phyloP scores from a whole-genome alignment of 2,888 invertebrate species.

The Siphonodentalium dalli region DNA sequence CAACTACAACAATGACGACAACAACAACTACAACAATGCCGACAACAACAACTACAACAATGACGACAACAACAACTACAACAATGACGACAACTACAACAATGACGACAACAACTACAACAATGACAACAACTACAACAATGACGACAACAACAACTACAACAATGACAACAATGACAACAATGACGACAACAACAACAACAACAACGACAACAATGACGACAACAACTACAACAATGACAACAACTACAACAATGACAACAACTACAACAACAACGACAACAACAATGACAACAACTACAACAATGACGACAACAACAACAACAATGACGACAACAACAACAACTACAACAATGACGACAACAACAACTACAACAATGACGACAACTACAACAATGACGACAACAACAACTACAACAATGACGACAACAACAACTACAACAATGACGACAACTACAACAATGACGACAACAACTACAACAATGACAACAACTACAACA shows the following conservation, averaged over 20 bases:
- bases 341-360: neutral
- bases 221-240: neutral
- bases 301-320: neutral
- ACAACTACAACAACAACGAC: neutral
- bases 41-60: neutral
- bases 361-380: too few species aligned
- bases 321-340: neutral
- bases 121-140: neutral
- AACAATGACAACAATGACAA: neutral
- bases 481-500: too few species aligned
- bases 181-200: neutral
- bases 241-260: neutral
- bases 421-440: too few species aligned
- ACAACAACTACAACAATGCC: neutral
- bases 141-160: neutral
- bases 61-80: neutral
- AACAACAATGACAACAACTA: neutral
- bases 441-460: too few species aligned
- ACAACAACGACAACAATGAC: neutral
- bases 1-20: too few species aligned
- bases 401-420: too few species aligned
- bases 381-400: too few species aligned
- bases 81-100: neutral
- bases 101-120: neutral
- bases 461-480: too few species aligned